phyloP scores from a whole-genome alignment of 2,888 invertebrate species.

The Drosophila picticornis region DNA sequence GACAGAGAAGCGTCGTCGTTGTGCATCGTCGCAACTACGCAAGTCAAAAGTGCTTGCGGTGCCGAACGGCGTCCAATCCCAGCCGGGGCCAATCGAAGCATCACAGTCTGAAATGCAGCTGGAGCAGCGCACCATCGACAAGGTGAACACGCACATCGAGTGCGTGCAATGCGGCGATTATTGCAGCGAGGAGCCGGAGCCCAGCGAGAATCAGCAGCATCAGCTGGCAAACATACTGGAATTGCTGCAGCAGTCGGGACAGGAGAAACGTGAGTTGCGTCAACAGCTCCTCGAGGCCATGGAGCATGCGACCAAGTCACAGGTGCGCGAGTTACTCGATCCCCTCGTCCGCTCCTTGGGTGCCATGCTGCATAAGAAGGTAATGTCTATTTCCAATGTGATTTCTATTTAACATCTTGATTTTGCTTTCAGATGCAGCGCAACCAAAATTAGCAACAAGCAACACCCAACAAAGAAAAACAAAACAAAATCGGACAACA shows the following conservation, averaged over 20 bases:
- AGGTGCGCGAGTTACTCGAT: constrained; percentile 75
- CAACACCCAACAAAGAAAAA: not conserved
- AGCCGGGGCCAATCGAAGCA: not conserved
- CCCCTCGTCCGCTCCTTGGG: constrained; percentile 72
- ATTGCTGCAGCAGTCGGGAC: constrained; percentile 26
- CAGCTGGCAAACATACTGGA: constrained; percentile 31
- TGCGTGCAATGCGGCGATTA: constrained; percentile 42
- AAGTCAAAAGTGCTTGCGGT: not conserved
- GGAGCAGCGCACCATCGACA: constrained; percentile 33
- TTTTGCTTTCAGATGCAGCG: not conserved
- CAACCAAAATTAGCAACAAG: constrained; percentile 8
- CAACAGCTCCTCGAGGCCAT: constrained; percentile 72
- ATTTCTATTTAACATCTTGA: not conserved
- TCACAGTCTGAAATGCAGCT: not conserved
- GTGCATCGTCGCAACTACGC: constrained; percentile 6
- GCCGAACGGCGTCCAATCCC: not conserved
- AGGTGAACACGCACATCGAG: constrained; percentile 59
- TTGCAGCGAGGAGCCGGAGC: constrained; percentile 13
- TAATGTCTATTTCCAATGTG: not conserved
- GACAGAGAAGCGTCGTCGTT: constrained; percentile 21
- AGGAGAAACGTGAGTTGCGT: constrained; percentile 47
- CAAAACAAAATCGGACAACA: constrained; percentile 1
- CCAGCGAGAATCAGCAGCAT: constrained; percentile 5
- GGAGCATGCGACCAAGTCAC: constrained; percentile 74
- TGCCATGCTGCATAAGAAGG: constrained; percentile 55